Conservation (phyloP, 2,113 vertebrate species). For the Boulengeromyrus knoepffleri region DNA sequence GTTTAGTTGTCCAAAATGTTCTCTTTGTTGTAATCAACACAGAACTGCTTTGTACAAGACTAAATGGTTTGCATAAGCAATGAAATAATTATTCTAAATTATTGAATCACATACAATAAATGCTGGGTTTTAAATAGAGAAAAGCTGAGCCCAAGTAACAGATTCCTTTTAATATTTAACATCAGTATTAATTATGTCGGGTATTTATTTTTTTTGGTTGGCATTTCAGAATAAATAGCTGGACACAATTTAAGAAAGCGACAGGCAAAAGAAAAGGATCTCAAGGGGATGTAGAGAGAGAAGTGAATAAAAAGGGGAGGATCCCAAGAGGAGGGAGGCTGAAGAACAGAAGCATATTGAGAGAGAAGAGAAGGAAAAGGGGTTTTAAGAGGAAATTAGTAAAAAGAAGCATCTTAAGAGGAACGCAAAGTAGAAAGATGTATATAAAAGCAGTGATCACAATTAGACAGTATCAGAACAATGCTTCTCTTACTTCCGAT, state of each 20-base stretch:
- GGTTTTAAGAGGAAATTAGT: not conserved
- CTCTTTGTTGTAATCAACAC: conserved; percentile 16
- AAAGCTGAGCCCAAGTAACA: not conserved
- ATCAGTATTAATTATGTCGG: not conserved
- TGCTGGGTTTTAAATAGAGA: not conserved
- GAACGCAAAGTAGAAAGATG: not conserved
- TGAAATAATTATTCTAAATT: conserved; percentile 15
- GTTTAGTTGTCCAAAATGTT: conserved; percentile 12
- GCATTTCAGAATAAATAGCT: not conserved
- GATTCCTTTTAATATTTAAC: not conserved
- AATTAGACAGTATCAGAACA: not conserved
- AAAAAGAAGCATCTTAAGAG: not conserved
- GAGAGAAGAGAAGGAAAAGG: not conserved
- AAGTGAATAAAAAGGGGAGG: not conserved
- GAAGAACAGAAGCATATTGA: not conserved
- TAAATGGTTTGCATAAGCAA: conserved; percentile 5
- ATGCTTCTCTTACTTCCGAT: not conserved
- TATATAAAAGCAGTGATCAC: not conserved
- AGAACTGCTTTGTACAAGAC: conserved; percentile 17
- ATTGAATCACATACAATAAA: not conserved
- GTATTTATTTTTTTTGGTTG: not conserved
- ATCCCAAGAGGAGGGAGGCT: not conserved
- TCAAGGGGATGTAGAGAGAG: not conserved
- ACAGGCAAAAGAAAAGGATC: not conserved
- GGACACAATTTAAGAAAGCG: not conserved